A percentile compares a stretch with the other conserved stretches of the same genome.
Evolutionary conservation across 2,797 vertebrate genomes (phyloP).

Genomic region (Cyprinella venusta): DNA sequence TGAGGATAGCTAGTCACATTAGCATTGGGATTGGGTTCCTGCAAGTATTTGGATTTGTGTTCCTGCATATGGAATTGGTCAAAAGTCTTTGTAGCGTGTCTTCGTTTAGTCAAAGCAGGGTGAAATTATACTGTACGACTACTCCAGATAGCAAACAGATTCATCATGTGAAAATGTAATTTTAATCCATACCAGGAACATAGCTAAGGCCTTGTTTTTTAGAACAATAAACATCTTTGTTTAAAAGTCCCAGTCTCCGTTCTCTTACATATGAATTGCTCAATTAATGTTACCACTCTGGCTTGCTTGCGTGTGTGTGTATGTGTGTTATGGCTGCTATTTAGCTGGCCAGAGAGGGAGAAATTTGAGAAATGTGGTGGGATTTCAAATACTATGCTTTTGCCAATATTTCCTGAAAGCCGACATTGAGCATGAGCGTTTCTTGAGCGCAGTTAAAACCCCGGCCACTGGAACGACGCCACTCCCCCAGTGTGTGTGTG

Average conservation of each 20-base stretch:
- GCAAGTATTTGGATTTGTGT: slow-evolving; percentile 7
- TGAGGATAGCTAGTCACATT: slow-evolving; percentile 58
- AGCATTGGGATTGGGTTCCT: slow-evolving; percentile 49
- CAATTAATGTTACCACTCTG: slow-evolving; percentile 40
- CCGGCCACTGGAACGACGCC: slow-evolving; percentile 55
- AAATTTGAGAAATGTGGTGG: slow-evolving; percentile 79
- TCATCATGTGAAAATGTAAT: slow-evolving; percentile 17
- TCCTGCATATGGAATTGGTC: slow-evolving; percentile 45
- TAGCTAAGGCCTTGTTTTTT: slow-evolving; percentile 64
- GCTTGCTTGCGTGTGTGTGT: slow-evolving; percentile 27
- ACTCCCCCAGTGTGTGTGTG: slow-evolving; percentile 59
- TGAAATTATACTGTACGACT: slow-evolving; percentile 3
- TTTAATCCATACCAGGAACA: slow-evolving; percentile 17
- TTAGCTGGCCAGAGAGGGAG: slow-evolving; percentile 70
- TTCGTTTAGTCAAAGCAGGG: slow-evolving; percentile 21
- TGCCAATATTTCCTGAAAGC: slow-evolving; percentile 82
- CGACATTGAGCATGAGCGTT: slow-evolving; percentile 75
- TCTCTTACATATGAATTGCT: slow-evolving; percentile 54
- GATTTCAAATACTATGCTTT: slow-evolving; percentile 75
- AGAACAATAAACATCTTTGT: slow-evolving; percentile 78
- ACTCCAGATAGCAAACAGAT: slow-evolving; percentile 36
- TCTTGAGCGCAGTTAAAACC: slow-evolving; percentile 50
- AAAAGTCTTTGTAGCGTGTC: slow-evolving; percentile 3
- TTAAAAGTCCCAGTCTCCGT: slow-evolving; percentile 66
- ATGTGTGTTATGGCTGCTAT: slow-evolving; percentile 41